These are phyloP conservation scores for Sebastes nivosus DNA, from an alignment of 2,797 vertebrate genomes.

Conservation along the genomic window DNA sequence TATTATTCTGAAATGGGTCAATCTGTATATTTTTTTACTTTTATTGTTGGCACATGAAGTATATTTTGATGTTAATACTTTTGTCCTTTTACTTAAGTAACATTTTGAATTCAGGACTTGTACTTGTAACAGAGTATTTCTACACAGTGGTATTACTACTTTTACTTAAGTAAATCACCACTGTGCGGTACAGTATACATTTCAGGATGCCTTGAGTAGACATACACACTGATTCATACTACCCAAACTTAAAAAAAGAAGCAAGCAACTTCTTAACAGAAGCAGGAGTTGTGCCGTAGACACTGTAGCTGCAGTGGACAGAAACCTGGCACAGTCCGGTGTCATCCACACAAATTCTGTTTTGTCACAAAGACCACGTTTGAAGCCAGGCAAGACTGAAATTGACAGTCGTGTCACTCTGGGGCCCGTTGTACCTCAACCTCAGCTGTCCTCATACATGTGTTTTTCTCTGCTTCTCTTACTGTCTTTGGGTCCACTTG, in stretches of 20 bases:
- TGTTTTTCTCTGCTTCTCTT: conserved; percentile 33
- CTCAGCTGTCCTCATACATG: conserved; percentile 46
- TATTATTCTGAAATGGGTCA: too few relatives aligned
- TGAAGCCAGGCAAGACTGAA: conserved; percentile 38
- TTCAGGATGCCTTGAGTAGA: background rate
- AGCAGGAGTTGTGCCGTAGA: background rate
- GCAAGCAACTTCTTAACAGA: background rate
- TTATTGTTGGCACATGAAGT: too few relatives aligned
- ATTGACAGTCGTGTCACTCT: conserved; percentile 63
- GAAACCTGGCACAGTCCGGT: conserved; percentile 4
- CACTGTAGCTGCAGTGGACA: conserved; percentile 8
- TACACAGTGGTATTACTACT: too few relatives aligned
- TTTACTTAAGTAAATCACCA: too few relatives aligned
- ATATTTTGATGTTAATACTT: too few relatives aligned
- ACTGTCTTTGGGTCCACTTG: conserved; percentile 49
- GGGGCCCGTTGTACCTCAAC: conserved; percentile 35
- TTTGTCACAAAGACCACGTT: conserved; percentile 24
- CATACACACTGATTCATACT: background rate
- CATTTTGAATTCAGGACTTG: too few relatives aligned
- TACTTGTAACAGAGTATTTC: too few relatives aligned
- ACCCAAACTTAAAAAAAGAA: background rate
- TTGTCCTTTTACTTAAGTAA: too few relatives aligned
- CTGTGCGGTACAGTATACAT: background rate
- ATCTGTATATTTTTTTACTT: too few relatives aligned
- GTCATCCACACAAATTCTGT: conserved; percentile 30